Base-by-base conservation (phyloP, 2,797 vertebrate species). In the Mastacembelus armatus region DNA sequence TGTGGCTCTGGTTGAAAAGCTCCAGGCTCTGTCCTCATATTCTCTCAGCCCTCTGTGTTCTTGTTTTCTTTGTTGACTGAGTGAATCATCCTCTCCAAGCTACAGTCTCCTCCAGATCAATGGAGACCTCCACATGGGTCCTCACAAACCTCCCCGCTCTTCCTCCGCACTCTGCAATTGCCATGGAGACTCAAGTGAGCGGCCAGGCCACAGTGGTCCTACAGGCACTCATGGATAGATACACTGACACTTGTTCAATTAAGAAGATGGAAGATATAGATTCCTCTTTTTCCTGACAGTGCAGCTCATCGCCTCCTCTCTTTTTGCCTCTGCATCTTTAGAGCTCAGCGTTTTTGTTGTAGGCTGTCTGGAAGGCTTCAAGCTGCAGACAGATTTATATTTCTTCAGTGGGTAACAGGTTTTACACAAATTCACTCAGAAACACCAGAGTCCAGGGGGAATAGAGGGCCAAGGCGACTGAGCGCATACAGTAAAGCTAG, bases 131-230 rank as follows among this genome's bases (percentile, higher is more conserved):
- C 72, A 54, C 86, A 84, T 66, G 88, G 74, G 71, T 80, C 69
- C 79, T 83, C 56, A 48, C 71, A 80, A 58, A 55, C 58, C 42
- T 59, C 64, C 36, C 32, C 57, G 56, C 66, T 71, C 66, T 82
- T 88, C 76, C 57, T 55, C 62, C 67, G 69, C 30, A 1, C 71
- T 71, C 59, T 39, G 49, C 67, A 71, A 84, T 91, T 15, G 43
- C 89, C 88, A 91, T 88, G 86, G 90, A 81, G 78, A 91, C 83
- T 72, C 62, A 2, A 32, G 47, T 2, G 40, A 78, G 64, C 3
- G 30, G 60, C 59, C 33, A 58, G 10, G 18, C 54, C 38, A 29
- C 62, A 11, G 42, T n/a, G 27, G 19, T 52, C 58, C 19, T 55
- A 18, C 56, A 22, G 32, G 21, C 60, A 51, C 57, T 48, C 47